Percentiles rank a stretch among this genome's conserved stretches.
Conservation (phyloP, 1,140 invertebrate species). For the Cardiocondyla obscurior region DNA sequence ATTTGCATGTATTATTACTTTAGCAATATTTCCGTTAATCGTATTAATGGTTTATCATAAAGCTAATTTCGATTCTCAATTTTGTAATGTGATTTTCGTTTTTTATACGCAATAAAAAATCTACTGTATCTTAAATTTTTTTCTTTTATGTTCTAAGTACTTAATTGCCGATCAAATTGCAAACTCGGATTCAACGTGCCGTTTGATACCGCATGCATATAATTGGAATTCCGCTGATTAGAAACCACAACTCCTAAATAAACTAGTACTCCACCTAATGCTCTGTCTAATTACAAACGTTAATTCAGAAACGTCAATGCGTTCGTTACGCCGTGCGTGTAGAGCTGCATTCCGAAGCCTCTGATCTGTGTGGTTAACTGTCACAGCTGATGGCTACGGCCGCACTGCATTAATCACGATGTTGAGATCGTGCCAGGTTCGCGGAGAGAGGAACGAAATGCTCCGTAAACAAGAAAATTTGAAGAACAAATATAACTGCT, state of each 20-base stretch:
- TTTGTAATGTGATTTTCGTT: not conserved
- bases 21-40: not conserved
- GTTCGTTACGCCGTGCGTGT: not conserved
- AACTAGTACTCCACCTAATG: not conserved
- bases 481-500: conserved; percentile 47
- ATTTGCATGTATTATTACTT: not conserved
- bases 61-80: not conserved
- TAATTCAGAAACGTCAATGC: conserved; percentile 27
- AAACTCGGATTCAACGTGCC: not conserved
- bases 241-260: conserved; percentile 31
- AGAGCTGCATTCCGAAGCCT: conserved; percentile 37
- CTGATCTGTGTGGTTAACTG: conserved; percentile 41
- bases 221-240: not conserved
- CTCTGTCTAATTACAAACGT: conserved; percentile 45
- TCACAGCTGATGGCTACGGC: conserved; percentile 40
- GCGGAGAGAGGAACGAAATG: conserved; percentile 6
- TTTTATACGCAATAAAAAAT: too few species aligned
- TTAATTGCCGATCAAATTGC: not conserved
- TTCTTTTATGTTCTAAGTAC: too few species aligned
- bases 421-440: conserved; percentile 55
- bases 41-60: not conserved
- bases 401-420: conserved; percentile 40
- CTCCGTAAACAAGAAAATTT: conserved; percentile 48
- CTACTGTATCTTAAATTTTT: not conserved
- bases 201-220: not conserved